Conservation (phyloP, 1,140 invertebrate species). For the Sitophilus oryzae region DNA sequence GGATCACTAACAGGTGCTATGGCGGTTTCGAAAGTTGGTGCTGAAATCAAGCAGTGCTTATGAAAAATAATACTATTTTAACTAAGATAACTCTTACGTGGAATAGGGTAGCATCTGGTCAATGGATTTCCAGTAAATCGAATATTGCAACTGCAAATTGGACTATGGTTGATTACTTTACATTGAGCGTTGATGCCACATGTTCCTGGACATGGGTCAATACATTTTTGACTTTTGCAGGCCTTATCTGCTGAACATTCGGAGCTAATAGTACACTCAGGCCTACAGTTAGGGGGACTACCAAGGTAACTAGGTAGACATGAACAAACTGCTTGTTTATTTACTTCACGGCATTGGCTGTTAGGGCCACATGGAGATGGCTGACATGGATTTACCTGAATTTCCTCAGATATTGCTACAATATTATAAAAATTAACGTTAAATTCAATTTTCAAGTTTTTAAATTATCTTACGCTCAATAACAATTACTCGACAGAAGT, state of each 20-base stretch:
- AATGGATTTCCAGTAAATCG: constrained; percentile 52
- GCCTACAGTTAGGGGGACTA: constrained; percentile 63
- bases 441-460: neutral
- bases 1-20: constrained; percentile 50
- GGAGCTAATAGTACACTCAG: constrained; percentile 65
- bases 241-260: constrained; percentile 61
- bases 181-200: constrained; percentile 65
- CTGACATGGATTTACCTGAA: too few relatives aligned
- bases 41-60: constrained; percentile 21
- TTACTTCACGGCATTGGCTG: too few relatives aligned
- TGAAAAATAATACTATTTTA: constrained; percentile 9
- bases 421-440: too few relatives aligned
- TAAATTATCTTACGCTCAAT: constrained; percentile 37
- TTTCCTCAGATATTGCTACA: too few relatives aligned
- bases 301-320: constrained; percentile 62
- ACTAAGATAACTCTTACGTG: constrained; percentile 41
- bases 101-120: constrained; percentile 48
- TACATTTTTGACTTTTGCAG: constrained; percentile 62
- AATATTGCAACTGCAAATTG: constrained; percentile 60
- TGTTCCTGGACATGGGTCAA: constrained; percentile 66
- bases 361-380: too few relatives aligned
- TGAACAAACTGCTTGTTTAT: constrained; percentile 59
- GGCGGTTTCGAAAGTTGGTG: constrained; percentile 41
- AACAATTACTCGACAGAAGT: constrained; percentile 46
- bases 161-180: constrained; percentile 62